Conservation (phyloP, 2,113 vertebrate genomes). For the Sceloporus tristichus region DNA sequence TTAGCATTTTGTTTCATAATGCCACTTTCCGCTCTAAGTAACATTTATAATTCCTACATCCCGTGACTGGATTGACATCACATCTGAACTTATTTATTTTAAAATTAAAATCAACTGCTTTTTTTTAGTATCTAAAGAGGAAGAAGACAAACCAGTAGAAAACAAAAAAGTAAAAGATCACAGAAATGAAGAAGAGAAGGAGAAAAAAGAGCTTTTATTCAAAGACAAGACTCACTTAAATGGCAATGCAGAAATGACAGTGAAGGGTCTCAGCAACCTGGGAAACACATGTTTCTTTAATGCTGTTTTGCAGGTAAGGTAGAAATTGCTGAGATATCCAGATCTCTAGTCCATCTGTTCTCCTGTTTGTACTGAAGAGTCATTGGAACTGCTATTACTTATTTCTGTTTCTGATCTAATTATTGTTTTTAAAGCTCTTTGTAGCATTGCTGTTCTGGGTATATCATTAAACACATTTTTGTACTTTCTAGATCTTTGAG, state of each 20-base stretch:
- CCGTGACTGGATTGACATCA: background rate
- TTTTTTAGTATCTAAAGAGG: constrained; percentile 65
- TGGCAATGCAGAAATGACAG: constrained; percentile 70
- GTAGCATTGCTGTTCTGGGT: too few relatives aligned
- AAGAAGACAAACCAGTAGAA: constrained; percentile 74
- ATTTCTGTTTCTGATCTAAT: background rate
- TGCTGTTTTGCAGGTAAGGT: constrained; percentile 92
- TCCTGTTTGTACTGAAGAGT: background rate
- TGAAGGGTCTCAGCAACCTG: constrained; percentile 95
- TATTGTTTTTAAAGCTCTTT: background rate
- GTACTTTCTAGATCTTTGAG: background rate
- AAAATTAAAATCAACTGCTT: constrained; percentile 18
- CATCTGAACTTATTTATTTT: background rate
- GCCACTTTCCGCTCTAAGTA: background rate
- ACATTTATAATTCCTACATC: background rate
- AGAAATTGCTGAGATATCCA: constrained; percentile 20
- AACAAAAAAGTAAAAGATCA: constrained; percentile 81
- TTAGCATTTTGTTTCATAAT: background rate
- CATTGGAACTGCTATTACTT: background rate
- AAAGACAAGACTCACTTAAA: constrained; percentile 69
- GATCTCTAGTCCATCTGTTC: background rate
- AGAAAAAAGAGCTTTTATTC: constrained; percentile 67
- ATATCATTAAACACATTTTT: background rate
- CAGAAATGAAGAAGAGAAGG: constrained; percentile 80
- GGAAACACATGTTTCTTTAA: constrained; percentile 99